phyloP scores from a whole-genome alignment of 2,113 vertebrate genomes.

The Triplophysa siluroides region DNA sequence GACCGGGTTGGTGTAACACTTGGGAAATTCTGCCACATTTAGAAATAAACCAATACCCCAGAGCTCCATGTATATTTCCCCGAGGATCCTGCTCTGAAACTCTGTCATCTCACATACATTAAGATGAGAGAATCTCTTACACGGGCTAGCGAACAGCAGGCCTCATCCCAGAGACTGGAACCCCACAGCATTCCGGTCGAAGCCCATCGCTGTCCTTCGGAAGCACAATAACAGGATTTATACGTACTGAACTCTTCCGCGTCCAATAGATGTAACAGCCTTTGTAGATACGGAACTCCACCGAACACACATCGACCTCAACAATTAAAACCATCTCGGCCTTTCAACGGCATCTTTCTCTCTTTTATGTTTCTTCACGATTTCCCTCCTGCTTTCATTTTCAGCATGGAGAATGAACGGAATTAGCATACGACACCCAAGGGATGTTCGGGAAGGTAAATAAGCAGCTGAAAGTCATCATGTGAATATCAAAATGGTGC shows the following conservation, averaged over 20 bases:
- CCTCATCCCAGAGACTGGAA: neutral
- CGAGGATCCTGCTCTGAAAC: neutral
- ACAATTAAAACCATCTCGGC: slow-evolving; percentile 21
- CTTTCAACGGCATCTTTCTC: slow-evolving; percentile 23
- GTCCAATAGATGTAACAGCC: slow-evolving; percentile 62
- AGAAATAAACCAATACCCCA: slow-evolving; percentile 3
- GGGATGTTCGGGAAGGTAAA: slow-evolving; percentile 51
- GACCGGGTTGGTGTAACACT: neutral
- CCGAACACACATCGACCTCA: slow-evolving; percentile 49
- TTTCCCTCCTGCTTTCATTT: slow-evolving; percentile 40
- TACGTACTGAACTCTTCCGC: slow-evolving; percentile 45
- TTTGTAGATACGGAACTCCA: slow-evolving; percentile 28
- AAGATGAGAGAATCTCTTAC: slow-evolving; percentile 9
- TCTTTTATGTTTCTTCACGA: slow-evolving; percentile 2
- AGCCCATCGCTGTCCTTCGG: neutral
- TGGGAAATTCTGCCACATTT: neutral
- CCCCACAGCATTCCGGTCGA: slow-evolving; percentile 21
- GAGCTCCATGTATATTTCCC: slow-evolving; percentile 1
- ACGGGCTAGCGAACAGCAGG: slow-evolving; percentile 28
- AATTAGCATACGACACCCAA: slow-evolving; percentile 48
- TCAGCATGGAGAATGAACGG: slow-evolving; percentile 23
- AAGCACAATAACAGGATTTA: slow-evolving; percentile 52
- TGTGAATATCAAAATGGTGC: slow-evolving; percentile 52
- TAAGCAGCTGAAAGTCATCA: slow-evolving; percentile 54
- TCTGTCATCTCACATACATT: neutral